A percentile compares a stretch with the other conserved stretches of the same genome.
Evolutionary conservation across 2,113 vertebrate species (phyloP).

Genomic region (Thunnus thynnus): DNA sequence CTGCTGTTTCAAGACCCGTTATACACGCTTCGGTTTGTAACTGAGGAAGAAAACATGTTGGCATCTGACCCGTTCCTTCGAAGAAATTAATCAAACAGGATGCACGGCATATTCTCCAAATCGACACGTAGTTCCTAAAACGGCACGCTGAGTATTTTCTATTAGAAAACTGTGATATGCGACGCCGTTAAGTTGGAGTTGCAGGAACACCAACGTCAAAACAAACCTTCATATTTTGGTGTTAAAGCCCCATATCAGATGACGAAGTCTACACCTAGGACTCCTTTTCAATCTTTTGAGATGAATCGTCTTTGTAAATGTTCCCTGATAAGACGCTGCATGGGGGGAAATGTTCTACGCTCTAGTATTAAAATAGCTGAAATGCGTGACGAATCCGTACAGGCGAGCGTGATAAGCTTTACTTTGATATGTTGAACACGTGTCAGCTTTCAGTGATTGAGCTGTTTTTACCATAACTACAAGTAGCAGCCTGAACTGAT

Average conservation of each 20-base stretch:
- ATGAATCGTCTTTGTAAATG: background rate
- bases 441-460: conserved; percentile 16
- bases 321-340: conserved; percentile 1
- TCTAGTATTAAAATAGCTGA: conserved; percentile 2
- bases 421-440: conserved; percentile 31
- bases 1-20: conserved; percentile 44
- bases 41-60: conserved; percentile 32
- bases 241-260: conserved; percentile 1
- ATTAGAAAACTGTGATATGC: background rate
- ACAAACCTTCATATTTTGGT: conserved; percentile 19
- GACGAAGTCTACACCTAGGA: background rate
- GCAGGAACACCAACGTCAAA: conserved; percentile 22
- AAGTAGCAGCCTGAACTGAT: conserved; percentile 50
- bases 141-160: background rate
- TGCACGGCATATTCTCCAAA: background rate
- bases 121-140: background rate
- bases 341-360: background rate
- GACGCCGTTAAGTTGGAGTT: background rate
- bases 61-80: conserved; percentile 2
- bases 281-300: no score
- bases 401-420: background rate
- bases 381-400: background rate
- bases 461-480: conserved; percentile 31
- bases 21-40: conserved; percentile 39
- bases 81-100: conserved; percentile 17